Conservation (phyloP, 2,113 vertebrate species). For the Jacana jacana region DNA sequence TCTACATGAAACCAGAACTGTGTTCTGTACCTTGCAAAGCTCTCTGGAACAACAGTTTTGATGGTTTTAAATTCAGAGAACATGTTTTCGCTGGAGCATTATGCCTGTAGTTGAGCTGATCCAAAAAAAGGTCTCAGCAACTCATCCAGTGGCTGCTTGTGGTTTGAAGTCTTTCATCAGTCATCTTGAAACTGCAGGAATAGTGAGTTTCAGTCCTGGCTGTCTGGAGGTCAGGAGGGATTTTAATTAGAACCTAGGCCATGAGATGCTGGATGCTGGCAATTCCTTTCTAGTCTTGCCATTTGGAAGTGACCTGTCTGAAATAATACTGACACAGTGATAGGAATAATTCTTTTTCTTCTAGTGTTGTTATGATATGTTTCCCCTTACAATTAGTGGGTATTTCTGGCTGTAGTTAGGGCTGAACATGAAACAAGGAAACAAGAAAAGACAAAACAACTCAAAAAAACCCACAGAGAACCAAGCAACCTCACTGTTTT, state of each 20-base stretch:
- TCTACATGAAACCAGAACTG: background rate
- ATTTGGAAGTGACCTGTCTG: background rate
- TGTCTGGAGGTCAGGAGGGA: background rate
- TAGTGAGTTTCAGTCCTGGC: background rate
- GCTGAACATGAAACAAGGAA: background rate
- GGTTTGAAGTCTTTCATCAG: slow-evolving; percentile 35
- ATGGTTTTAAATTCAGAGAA: background rate
- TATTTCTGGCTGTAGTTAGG: background rate
- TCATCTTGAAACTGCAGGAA: background rate
- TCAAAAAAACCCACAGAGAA: background rate
- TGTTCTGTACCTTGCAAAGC: background rate
- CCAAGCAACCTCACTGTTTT: background rate
- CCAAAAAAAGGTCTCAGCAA: background rate
- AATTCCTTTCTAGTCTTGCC: background rate
- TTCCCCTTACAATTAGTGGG: background rate
- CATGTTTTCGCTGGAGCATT: background rate
- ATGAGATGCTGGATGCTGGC: background rate
- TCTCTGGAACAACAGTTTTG: background rate
- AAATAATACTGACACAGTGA: background rate
- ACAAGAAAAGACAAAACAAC: background rate
- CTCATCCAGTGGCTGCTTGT: background rate
- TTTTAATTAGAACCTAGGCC: slow-evolving; percentile 38
- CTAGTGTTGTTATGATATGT: background rate
- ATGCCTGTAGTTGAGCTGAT: background rate
- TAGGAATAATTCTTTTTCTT: background rate